These are phyloP conservation scores for Machimus atricapillus DNA, from an alignment of 2,888 invertebrate genomes.

Conservation along the genomic window DNA sequence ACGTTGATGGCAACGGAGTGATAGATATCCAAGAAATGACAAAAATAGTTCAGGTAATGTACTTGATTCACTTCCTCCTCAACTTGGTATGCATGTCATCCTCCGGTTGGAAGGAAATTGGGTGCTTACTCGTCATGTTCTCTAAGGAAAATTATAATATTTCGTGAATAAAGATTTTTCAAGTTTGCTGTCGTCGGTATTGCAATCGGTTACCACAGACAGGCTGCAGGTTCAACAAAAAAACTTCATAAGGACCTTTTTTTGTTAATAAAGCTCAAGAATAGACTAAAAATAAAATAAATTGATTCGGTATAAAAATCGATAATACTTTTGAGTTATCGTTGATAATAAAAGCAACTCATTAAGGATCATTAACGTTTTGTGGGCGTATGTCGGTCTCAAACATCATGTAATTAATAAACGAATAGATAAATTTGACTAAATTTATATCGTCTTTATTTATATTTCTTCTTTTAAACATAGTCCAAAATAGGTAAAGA, in stretches of 20 bases:
- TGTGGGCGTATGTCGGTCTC: background rate
- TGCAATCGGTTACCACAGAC: background rate
- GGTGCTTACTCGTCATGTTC: background rate
- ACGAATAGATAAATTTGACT: background rate
- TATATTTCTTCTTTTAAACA: too few species aligned
- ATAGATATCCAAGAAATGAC: constrained; percentile 99
- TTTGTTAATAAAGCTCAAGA: too few species aligned
- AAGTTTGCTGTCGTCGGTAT: background rate
- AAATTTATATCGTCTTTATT: background rate
- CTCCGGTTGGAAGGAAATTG: background rate
- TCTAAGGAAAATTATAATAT: background rate
- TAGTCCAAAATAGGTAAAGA: too few species aligned
- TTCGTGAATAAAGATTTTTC: background rate
- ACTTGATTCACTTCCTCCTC: background rate
- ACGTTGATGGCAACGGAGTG: constrained; percentile 96
- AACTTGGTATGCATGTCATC: constrained; percentile 17
- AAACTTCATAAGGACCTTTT: background rate
- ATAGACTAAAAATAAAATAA: background rate
- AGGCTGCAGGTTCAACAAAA: background rate
- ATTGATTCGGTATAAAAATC: background rate
- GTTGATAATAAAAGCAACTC: background rate
- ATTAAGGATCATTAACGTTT: background rate
- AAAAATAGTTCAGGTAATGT: constrained; percentile 93
- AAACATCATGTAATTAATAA: too few species aligned
- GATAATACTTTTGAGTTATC: background rate